These are phyloP conservation scores for Micrasema minimum DNA, from an alignment of 1,140 invertebrate species.

Conservation along the genomic window DNA sequence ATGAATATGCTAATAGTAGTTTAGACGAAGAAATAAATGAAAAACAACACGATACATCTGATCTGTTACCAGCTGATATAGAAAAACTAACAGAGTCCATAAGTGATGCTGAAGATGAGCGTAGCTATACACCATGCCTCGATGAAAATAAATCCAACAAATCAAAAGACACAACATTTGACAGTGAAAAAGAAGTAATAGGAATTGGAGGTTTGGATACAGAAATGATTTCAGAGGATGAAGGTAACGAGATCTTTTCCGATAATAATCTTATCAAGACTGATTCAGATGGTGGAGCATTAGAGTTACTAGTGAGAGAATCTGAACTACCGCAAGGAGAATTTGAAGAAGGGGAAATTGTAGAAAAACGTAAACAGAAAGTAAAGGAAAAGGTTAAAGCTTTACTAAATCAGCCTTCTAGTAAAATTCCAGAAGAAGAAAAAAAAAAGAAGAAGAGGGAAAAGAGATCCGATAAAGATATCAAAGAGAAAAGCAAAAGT, in stretches of 20 bases:
- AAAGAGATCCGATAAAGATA: constrained; percentile 50
- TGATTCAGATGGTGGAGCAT: constrained; percentile 57
- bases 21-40: constrained; percentile 38
- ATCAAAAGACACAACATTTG: constrained; percentile 60
- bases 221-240: constrained; percentile 78
- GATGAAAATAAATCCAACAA: constrained; percentile 69
- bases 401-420: constrained; percentile 59
- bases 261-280: constrained; percentile 64
- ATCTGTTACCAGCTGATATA: constrained; percentile 50
- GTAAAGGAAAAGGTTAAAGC: constrained; percentile 49
- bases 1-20: constrained; percentile 36
- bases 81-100: constrained; percentile 71
- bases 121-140: constrained; percentile 74
- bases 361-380: constrained; percentile 68
- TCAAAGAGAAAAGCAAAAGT: constrained; percentile 57
- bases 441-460: constrained; percentile 61
- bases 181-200: constrained; percentile 60
- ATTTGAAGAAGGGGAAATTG: constrained; percentile 68
- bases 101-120: constrained; percentile 69
- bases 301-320: constrained; percentile 61
- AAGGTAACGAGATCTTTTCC: constrained; percentile 70
- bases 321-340: constrained; percentile 56
- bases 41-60: constrained; percentile 8
- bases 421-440: constrained; percentile 55
- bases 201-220: constrained; percentile 74